Conservation (phyloP, 1,140 invertebrate genomes). For the Conus betulinus region DNA sequence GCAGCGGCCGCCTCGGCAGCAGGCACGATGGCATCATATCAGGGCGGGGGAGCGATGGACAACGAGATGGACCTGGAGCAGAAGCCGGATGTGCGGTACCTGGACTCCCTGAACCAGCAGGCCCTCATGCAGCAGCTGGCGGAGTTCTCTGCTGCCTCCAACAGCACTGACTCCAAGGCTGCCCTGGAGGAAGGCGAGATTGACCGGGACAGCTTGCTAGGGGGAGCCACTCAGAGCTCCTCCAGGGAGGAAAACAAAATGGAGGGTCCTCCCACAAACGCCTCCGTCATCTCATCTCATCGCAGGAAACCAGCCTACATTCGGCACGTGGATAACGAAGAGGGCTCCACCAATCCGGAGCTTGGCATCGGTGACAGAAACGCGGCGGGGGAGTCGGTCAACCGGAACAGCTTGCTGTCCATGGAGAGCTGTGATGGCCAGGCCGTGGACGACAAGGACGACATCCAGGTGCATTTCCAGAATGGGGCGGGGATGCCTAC, state of each 20-base stretch:
- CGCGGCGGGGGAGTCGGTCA: background rate
- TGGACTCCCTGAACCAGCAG: conserved; percentile 26
- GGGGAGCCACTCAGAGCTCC: background rate
- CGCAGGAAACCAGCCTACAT: conserved; percentile 33
- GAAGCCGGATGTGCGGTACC: conserved; percentile 18
- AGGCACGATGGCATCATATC: background rate
- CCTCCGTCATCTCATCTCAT: conserved; percentile 14
- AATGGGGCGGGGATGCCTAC: background rate
- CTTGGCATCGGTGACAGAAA: background rate
- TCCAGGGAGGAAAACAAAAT: background rate
- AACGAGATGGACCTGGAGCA: background rate
- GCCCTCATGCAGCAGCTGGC: conserved; percentile 32
- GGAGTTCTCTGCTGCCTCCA: background rate
- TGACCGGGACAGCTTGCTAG: background rate
- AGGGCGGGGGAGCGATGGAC: background rate
- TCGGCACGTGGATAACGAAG: conserved; percentile 31
- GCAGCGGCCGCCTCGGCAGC: background rate
- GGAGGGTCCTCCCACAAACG: background rate
- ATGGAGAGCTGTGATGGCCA: background rate
- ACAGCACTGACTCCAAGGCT: background rate
- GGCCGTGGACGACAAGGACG: conserved; percentile 5
- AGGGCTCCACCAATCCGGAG: background rate
- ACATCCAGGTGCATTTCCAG: background rate
- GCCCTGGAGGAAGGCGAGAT: background rate
- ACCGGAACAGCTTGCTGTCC: background rate